Evolutionary conservation across 2,888 invertebrate species (phyloP), one percentile per base, ranked within the genome.

Genomic region (Drosophila melanosoma): DNA sequence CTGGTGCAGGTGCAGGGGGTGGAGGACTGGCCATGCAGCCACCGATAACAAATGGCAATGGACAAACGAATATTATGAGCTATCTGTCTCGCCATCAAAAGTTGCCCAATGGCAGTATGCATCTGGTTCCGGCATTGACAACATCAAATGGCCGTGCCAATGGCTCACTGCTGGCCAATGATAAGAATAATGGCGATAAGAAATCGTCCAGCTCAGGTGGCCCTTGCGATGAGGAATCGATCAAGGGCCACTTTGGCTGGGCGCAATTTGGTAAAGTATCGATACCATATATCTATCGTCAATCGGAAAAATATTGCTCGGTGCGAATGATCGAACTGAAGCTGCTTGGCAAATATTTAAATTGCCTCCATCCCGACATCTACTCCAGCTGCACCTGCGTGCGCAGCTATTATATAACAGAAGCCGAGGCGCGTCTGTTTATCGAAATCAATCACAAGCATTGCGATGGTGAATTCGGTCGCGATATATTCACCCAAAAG

Each of bases 371-470:
- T 92, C 96, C 97, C 79, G 97, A 97, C 91, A 97, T 98, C 79
- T 97, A 97, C 93, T 97, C 97, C 75, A 97, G 97, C 79, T 98
- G 98, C 93, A 97, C 97, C 17, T 97, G 97, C 92, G 97, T 99
- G 82, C 95, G 97, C 81, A 98, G 98, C 94, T 98, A 98, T 93
- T 98, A 97, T 92, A 97, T 98, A 81, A 98, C 98, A 0, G 97
- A 97, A 79, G 95, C 96, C 0, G 99, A 99, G 93, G 97, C 98
- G 60, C 95, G 97, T 79, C 94, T 99, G 26, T 94, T 99, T 54
- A 98, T 97, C 89, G 98, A 99, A 93, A 98, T 99, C 83, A 99
- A 99, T 93, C 95, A 95, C 77, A 96, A 96, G 92, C 99, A 99
- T 92, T 98, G 98, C 94, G 98, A 98, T 89, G 96, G 95, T 70